Conservation (phyloP, 2,888 invertebrate genomes). For the Taenaris catops region DNA sequence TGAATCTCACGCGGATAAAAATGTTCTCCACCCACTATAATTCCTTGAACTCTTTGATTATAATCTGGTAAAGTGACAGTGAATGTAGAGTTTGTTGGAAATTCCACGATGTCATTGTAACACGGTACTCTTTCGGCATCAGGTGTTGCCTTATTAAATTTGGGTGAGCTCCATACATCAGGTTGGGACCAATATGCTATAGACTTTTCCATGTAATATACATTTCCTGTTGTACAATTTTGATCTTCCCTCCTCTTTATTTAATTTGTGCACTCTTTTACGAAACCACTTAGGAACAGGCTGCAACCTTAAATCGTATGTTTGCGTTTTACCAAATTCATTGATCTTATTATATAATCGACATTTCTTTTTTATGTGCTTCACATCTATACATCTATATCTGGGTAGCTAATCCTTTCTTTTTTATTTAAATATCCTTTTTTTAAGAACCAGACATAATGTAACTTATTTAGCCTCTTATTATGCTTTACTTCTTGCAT, state of each 20-base stretch:
- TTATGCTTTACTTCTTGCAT: no score
- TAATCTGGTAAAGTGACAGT: conserved; percentile 42
- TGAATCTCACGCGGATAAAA: conserved; percentile 21
- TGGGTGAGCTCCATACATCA: conserved; percentile 59
- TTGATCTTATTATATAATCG: no score
- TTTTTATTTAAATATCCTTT: no score
- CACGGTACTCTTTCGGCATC: conserved; percentile 71
- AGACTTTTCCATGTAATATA: conserved; percentile 47
- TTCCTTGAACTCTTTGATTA: conserved; percentile 36
- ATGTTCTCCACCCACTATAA: conserved; percentile 35
- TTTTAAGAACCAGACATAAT: no score
- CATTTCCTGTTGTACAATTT: conserved; percentile 38
- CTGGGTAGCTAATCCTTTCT: no score
- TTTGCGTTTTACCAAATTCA: conserved; percentile 37
- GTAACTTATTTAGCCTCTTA: no score
- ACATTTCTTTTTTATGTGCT: no score
- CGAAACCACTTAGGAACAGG: no score
- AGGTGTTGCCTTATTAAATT: conserved; percentile 67
- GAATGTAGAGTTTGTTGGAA: conserved; percentile 45
- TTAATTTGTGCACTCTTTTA: no score
- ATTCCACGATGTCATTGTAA: conserved; percentile 56
- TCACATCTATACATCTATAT: no score
- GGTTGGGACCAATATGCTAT: conserved; percentile 54
- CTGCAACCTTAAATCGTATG: no score
- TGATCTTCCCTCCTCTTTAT: conserved; percentile 49